These are phyloP conservation scores for Aphrocallistes beatrix DNA, from an alignment of 37 sponge, comb jelly and placozoan genomes.

Conservation along the genomic window DNA sequence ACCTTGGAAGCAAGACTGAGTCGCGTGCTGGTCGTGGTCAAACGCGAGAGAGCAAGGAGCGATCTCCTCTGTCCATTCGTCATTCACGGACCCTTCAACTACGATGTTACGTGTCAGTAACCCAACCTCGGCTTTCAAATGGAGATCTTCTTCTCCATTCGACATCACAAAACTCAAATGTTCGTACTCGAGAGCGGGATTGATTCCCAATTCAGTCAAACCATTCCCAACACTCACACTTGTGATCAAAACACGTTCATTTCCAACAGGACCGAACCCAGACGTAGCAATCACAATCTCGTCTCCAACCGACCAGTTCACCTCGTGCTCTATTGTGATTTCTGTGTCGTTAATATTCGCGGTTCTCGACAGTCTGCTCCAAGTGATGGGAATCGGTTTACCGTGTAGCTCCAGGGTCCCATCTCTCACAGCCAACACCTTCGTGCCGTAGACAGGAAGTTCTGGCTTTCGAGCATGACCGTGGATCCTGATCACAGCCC, in stretches of 20 bases:
- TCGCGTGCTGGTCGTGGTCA: constrained; percentile 74
- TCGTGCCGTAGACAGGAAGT: constrained; percentile 89
- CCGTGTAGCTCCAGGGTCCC: constrained; percentile 90
- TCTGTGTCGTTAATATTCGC: constrained; percentile 35
- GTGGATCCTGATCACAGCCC: constrained; percentile 70
- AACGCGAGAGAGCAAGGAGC: constrained; percentile 57
- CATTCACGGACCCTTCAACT: constrained; percentile 53
- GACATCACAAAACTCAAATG: constrained; percentile 63
- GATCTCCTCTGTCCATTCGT: constrained; percentile 39
- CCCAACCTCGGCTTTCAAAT: constrained; percentile 79
- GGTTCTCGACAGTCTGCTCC: constrained; percentile 70
- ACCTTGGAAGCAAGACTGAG: constrained; percentile 90
- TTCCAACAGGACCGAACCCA: constrained; percentile 65
- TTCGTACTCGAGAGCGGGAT: constrained; percentile 40
- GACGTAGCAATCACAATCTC: constrained; percentile 74
- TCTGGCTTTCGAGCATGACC: constrained; percentile 78
- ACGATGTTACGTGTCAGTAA: constrained; percentile 81
- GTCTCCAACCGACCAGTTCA: constrained; percentile 70
- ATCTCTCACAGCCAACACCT: constrained; percentile 78
- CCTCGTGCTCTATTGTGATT: constrained; percentile 37
- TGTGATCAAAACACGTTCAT: constrained; percentile 68
- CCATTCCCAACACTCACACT: constrained; percentile 23
- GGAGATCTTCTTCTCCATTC: constrained; percentile 38
- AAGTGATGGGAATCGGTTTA: constrained; percentile 57
- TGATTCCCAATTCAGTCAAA: constrained; percentile 29